phyloP scores from a whole-genome alignment of 2,113 vertebrate species.

The western clawed frog (Xenopus tropicalis) region DNA sequence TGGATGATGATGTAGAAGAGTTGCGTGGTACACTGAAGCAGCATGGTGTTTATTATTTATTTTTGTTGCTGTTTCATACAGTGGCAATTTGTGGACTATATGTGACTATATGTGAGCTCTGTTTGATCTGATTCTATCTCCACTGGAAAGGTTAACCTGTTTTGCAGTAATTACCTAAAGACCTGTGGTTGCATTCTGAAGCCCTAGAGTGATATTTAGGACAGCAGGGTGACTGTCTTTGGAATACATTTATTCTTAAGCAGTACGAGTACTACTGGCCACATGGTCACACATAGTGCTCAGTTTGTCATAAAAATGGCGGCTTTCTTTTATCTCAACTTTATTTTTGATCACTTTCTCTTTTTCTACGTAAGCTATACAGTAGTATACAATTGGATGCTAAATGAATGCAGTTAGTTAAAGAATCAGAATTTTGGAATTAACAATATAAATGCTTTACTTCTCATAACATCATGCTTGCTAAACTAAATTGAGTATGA shows the following conservation, averaged over 20 bases:
- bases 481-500: too few species aligned
- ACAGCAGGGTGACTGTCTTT: too few species aligned
- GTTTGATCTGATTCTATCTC: neutral
- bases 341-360: too few species aligned
- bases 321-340: neutral
- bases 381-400: too few species aligned
- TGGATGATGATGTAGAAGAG: neutral
- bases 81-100: slow-evolving; percentile 20
- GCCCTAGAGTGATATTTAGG: neutral
- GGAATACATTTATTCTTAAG: too few species aligned
- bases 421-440: too few species aligned
- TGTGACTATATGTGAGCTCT: slow-evolving; percentile 27
- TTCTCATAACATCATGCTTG: too few species aligned
- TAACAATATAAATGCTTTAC: too few species aligned
- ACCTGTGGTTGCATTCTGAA: neutral
- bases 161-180: neutral
- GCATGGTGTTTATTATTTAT: slow-evolving; percentile 4
- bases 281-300: slow-evolving; percentile 22
- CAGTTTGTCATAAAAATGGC: neutral
- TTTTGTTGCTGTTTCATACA: neutral
- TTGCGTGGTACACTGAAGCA: slow-evolving; percentile 26
- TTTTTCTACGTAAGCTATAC: too few species aligned
- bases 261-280: neutral
- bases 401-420: too few species aligned
- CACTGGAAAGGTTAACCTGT: neutral